phyloP scores from a whole-genome alignment of 2,888 invertebrate species.

The Automeris io region DNA sequence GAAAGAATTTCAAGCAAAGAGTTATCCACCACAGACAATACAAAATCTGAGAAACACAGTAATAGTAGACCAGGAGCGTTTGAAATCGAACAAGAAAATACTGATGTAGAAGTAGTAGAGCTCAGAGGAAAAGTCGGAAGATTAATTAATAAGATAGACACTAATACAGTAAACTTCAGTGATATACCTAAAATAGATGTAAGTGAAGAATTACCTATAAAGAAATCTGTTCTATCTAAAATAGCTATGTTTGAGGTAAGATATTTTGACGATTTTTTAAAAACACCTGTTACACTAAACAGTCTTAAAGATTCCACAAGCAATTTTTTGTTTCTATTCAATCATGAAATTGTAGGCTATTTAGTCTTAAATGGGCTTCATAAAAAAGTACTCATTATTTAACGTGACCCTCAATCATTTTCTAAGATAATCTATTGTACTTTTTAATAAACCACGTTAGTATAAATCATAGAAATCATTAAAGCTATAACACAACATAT shows the following conservation, averaged over 20 bases:
- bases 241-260: conserved; percentile 65
- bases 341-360: too few species aligned
- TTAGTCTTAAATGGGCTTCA: too few species aligned
- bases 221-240: conserved; percentile 47
- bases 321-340: neutral
- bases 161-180: conserved; percentile 16
- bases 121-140: conserved; percentile 46
- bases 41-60: conserved; percentile 1
- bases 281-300: neutral
- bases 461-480: too few species aligned
- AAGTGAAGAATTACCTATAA: conserved; percentile 31
- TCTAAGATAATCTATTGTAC: too few species aligned
- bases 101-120: conserved; percentile 26
- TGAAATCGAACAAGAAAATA: conserved; percentile 13
- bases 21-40: neutral
- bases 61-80: conserved; percentile 1
- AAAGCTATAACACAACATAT: too few species aligned
- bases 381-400: too few species aligned
- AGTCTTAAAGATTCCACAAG: neutral
- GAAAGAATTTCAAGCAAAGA: neutral
- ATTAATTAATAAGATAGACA: conserved; percentile 28
- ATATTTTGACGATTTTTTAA: conserved; percentile 1
- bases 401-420: too few species aligned
- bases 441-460: too few species aligned
- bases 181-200: conserved; percentile 20